Evolutionary conservation across 2,888 invertebrate species (phyloP).

Genomic region (Blera fallax): DNA sequence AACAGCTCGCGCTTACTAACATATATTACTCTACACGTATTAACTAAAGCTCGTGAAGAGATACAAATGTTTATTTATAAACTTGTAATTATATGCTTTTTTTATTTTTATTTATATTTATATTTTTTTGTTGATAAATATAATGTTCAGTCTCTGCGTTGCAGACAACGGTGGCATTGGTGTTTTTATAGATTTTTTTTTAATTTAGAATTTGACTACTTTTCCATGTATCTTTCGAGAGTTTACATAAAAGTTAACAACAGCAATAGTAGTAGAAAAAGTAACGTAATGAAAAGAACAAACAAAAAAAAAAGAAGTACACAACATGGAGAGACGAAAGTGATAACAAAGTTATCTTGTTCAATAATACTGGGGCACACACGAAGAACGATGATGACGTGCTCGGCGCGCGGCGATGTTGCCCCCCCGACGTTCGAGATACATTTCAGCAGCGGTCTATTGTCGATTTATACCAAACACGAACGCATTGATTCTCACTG

Average conservation of each 20-base stretch:
- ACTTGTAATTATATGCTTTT: constrained; percentile 46
- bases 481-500: constrained; percentile 45
- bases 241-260: neutral
- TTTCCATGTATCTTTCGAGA: constrained; percentile 1
- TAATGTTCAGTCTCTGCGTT: constrained; percentile 68
- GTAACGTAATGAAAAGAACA: neutral
- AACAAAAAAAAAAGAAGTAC: constrained; percentile 15
- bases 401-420: constrained; percentile 69
- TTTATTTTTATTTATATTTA: constrained; percentile 16
- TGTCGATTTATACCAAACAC: constrained; percentile 65
- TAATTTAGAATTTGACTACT: constrained; percentile 15
- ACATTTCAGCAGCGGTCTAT: constrained; percentile 63
- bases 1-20: constrained; percentile 41
- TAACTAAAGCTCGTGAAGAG: constrained; percentile 48
- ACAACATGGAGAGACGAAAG: constrained; percentile 56
- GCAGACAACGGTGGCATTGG: constrained; percentile 67
- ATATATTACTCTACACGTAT: constrained; percentile 30
- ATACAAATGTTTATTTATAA: constrained; percentile 68
- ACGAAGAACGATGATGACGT: constrained; percentile 70
- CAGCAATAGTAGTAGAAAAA: neutral
- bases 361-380: constrained; percentile 61
- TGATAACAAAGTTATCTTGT: constrained; percentile 66
- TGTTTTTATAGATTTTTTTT: constrained; percentile 34
- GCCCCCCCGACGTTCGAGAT: constrained; percentile 72
- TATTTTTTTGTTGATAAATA: constrained; percentile 60